Evolutionary conservation across 1,140 invertebrate genomes (phyloP), one percentile per base, ranked within the genome.

Genomic region (Bombus waltoni): DNA sequence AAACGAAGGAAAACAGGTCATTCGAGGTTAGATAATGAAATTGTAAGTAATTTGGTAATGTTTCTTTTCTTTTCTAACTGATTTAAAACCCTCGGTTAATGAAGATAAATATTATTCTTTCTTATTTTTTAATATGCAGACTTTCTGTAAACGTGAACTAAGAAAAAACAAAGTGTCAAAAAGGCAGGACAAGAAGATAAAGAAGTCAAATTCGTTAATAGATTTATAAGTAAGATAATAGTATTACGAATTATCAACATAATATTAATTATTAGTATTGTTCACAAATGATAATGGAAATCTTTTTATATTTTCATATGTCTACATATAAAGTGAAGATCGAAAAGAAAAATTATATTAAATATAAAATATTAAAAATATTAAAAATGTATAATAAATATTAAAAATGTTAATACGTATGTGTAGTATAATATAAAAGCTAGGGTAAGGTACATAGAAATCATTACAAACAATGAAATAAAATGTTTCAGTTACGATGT

Each of bases 401-500:
- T 38, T 18, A 22, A 38, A 9, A 22, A 44, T 47, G 1, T 18
- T 44, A 10, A 68, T 38, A 68, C 35, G 25, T 25, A 10, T 38
- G 8, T 18, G 18, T 8, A 66, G n/a, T 62, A 4, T 62, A n/a
- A n/a, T 62, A 8, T 15, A 65, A 38, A 38, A 82, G 11, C 38
- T 15, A 4, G 28, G 40, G 53, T 82, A 73, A 75, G 66, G 70
- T 18, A 35, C 10, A 53, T 25, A 32, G 2, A 79, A 71, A 79
- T 71, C 3, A 72, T 42, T 57, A 81, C 18, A 47, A 73, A 53
- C 42, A 73, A 42, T 62, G 57, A 83, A 89, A 70, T 81, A 82
- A 89, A 86, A 86, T 72, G 78, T 89, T 79, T 89, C 86, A 80
- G 68, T 85, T 80, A 86, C 22, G 42, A 70, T 88, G 79, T 89